Conservation (phyloP, 2,888 invertebrate species). For the Caenorhabditis sinica region DNA sequence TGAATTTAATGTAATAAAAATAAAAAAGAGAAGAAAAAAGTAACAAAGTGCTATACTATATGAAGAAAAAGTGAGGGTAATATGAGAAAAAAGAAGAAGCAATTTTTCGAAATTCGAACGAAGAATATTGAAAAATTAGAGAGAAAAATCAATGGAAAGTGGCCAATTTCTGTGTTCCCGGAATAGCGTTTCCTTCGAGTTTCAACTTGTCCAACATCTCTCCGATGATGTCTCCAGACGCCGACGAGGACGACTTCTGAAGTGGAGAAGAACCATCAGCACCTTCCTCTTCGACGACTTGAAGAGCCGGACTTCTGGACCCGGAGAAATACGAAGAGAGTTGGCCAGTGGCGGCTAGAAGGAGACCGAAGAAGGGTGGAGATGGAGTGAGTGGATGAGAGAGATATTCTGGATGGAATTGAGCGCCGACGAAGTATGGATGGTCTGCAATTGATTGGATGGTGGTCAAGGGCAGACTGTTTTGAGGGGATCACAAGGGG, state of each 20-base stretch:
- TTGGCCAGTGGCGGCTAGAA: slow-evolving; percentile 92
- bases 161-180: slow-evolving; percentile 48
- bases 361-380: slow-evolving; percentile 95
- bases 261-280: not conserved
- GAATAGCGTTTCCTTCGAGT: slow-evolving; percentile 52
- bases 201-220: slow-evolving; percentile 61
- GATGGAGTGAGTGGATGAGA: slow-evolving; percentile 89
- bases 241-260: not conserved
- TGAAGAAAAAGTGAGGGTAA: not conserved
- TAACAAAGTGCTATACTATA: not conserved
- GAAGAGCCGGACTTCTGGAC: slow-evolving; percentile 50
- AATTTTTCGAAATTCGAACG: no score
- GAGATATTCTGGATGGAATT: slow-evolving; percentile 96
- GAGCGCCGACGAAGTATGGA: slow-evolving; percentile 95
- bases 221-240: slow-evolving; percentile 41
- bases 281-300: slow-evolving; percentile 40
- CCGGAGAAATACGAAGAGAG: slow-evolving; percentile 72
- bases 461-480: not conserved
- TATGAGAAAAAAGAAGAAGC: slow-evolving; percentile 4
- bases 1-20: not conserved
- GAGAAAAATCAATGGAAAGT: slow-evolving; percentile 51
- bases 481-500: no score
- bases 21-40: slow-evolving; percentile 2
- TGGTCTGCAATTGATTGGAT: slow-evolving; percentile 86
- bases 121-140: slow-evolving; percentile 16